phyloP scores from a whole-genome alignment of 2,113 vertebrate genomes.

The Symphodus melops region DNA sequence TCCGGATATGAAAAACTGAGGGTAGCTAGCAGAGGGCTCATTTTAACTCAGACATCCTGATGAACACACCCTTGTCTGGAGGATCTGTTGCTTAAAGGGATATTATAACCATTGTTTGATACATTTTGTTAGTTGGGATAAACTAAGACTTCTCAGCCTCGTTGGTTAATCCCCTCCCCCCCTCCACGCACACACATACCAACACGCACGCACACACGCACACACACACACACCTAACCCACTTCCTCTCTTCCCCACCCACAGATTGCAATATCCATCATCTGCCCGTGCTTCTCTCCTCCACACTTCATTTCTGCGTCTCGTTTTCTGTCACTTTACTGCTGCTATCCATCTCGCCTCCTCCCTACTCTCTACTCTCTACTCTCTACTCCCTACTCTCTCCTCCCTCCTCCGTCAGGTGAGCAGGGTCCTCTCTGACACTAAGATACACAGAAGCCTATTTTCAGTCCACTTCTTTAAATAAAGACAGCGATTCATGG shows the following conservation, averaged over 20 bases:
- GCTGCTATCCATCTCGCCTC: slow-evolving; percentile 59
- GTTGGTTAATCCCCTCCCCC: neutral
- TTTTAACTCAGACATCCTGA: too few relatives aligned
- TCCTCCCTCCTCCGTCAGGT: slow-evolving; percentile 36
- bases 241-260: slow-evolving; percentile 22
- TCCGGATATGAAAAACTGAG: too few relatives aligned
- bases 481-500: neutral
- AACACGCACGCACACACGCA: slow-evolving; percentile 13
- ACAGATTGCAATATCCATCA: slow-evolving; percentile 67
- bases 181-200: neutral
- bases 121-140: neutral
- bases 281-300: slow-evolving; percentile 54
- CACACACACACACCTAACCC: slow-evolving; percentile 12
- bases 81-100: too few relatives aligned
- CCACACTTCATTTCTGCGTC: slow-evolving; percentile 61
- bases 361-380: slow-evolving; percentile 6
- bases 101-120: neutral
- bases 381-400: slow-evolving; percentile 18
- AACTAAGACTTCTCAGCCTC: neutral
- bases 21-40: too few relatives aligned
- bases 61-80: too few relatives aligned
- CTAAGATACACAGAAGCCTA: slow-evolving; percentile 4
- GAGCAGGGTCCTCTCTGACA: slow-evolving; percentile 38
- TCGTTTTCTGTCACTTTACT: slow-evolving; percentile 63
- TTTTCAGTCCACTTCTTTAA: slow-evolving; percentile 5